Evolutionary conservation across 2,888 invertebrate genomes (phyloP).

Genomic region (Caenorhabditis sinica): DNA sequence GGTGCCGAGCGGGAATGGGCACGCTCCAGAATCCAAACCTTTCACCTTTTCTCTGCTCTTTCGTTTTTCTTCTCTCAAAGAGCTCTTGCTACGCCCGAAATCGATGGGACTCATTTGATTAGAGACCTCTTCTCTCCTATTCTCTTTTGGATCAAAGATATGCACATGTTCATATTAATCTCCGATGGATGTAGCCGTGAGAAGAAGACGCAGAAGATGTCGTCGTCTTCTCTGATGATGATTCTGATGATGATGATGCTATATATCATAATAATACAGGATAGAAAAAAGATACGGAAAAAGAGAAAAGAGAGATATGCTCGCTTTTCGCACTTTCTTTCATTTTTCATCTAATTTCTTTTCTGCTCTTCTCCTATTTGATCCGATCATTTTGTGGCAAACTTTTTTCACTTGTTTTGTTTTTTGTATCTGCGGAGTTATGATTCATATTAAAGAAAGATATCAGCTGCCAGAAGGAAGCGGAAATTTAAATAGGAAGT

Average conservation of each 20-base stretch:
- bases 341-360: slow-evolving; percentile 8
- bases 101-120: slow-evolving; percentile 59
- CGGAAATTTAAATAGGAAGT: slow-evolving; percentile 28
- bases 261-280: slow-evolving; percentile 12
- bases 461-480: slow-evolving; percentile 2
- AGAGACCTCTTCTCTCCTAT: not conserved
- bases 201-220: slow-evolving; percentile 18
- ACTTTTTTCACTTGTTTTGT: not conserved
- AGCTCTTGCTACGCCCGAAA: slow-evolving; percentile 18
- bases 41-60: slow-evolving; percentile 31
- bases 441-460: slow-evolving; percentile 15
- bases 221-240: slow-evolving; percentile 27
- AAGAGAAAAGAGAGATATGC: slow-evolving; percentile 26
- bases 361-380: not conserved
- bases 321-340: slow-evolving; percentile 49
- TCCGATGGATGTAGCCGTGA: slow-evolving; percentile 45
- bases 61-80: slow-evolving; percentile 6
- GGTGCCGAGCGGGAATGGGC: not conserved
- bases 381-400: slow-evolving; percentile 9
- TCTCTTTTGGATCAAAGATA: slow-evolving; percentile 41
- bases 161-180: slow-evolving; percentile 66
- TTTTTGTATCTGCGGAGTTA: not conserved
- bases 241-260: slow-evolving; percentile 37
- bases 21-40: slow-evolving; percentile 21
- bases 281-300: slow-evolving; percentile 18